These are phyloP conservation scores for Drosophila hamatofila DNA, from an alignment of 2,888 invertebrate genomes.

Conservation along the genomic window DNA sequence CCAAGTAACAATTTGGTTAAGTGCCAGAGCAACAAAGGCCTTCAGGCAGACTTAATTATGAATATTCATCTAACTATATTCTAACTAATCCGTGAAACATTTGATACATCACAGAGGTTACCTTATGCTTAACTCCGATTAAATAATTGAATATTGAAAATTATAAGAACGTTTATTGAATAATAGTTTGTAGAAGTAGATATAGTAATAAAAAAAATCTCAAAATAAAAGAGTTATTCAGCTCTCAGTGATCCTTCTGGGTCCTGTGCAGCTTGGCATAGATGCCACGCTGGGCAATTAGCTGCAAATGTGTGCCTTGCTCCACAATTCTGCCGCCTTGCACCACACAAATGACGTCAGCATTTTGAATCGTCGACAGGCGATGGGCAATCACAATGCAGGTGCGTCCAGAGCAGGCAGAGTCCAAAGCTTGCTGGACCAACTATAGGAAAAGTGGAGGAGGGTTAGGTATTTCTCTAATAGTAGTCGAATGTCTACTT, in stretches of 20 bases:
- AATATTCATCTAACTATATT: background rate
- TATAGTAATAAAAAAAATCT: constrained; percentile 8
- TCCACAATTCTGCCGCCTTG: constrained; percentile 91
- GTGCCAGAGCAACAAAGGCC: too few relatives aligned
- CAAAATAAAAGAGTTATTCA: background rate
- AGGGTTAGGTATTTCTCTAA: background rate
- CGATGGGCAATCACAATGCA: constrained; percentile 95
- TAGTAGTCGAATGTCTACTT: background rate
- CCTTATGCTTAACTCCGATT: too few relatives aligned
- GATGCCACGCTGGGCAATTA: constrained; percentile 89
- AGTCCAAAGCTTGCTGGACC: constrained; percentile 94
- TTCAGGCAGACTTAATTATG: too few relatives aligned
- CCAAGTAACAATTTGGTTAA: too few relatives aligned
- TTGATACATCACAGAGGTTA: too few relatives aligned
- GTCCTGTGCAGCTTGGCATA: constrained; percentile 89
- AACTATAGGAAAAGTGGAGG: constrained; percentile 76
- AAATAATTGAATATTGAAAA: background rate
- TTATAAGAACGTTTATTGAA: constrained; percentile 39
- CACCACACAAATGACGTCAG: constrained; percentile 94
- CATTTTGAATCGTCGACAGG: constrained; percentile 92
- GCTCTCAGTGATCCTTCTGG: constrained; percentile 84
- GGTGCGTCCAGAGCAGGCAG: constrained; percentile 92
- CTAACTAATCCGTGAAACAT: too few relatives aligned
- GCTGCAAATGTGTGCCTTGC: constrained; percentile 90
- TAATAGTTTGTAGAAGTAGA: constrained; percentile 5